Evolutionary conservation across 2,888 invertebrate species (phyloP).

Genomic region (Eilema sororculum): DNA sequence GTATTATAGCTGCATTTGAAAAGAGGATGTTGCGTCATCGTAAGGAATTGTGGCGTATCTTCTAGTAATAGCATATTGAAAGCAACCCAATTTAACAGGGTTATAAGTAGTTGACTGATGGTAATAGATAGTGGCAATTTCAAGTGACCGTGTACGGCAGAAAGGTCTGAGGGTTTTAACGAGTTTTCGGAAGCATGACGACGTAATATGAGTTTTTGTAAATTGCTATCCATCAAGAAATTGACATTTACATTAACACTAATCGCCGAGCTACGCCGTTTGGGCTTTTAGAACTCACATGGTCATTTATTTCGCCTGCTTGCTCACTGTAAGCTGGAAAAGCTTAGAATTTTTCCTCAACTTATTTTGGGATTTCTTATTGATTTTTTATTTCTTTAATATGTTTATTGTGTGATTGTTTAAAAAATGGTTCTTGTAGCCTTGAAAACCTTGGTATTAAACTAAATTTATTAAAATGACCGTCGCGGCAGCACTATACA

Average conservation of each 20-base stretch:
- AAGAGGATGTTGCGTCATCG: background rate
- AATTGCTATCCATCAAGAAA: conserved; percentile 14
- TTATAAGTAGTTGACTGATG: background rate
- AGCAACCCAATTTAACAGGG: background rate
- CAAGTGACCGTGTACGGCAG: background rate
- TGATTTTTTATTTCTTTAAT: no score
- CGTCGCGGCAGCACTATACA: no score
- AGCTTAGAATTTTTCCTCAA: background rate
- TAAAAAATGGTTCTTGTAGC: no score
- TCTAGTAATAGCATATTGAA: background rate
- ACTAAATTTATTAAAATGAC: no score
- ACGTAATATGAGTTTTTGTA: conserved; percentile 6
- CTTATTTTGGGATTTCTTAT: background rate
- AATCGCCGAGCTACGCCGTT: background rate
- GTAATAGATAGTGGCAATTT: background rate
- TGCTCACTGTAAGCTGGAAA: background rate
- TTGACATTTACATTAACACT: conserved; percentile 12
- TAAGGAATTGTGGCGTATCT: background rate
- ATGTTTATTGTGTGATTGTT: no score
- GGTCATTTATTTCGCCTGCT: background rate
- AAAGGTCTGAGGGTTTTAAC: background rate
- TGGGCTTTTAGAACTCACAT: conserved; percentile 3
- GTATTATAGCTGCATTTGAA: background rate
- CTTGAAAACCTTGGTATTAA: no score
- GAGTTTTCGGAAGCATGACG: conserved; percentile 1